Conservation (phyloP, 2,113 vertebrate species). For the Poeciliopsis retropinna region DNA sequence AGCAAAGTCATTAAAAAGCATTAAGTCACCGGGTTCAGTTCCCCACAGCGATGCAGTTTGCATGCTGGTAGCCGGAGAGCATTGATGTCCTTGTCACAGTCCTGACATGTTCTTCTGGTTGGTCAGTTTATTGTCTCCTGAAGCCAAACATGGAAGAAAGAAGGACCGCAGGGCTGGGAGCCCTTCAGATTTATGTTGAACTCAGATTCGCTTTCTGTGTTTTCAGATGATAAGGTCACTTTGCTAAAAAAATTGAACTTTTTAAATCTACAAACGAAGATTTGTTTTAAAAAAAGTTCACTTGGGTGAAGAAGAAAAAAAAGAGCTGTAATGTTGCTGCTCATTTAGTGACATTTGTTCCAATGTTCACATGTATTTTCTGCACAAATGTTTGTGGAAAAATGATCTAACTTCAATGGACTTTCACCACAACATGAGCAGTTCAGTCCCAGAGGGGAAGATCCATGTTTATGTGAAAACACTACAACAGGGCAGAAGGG, state of each 20-base stretch:
- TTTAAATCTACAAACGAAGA: slow-evolving; percentile 10
- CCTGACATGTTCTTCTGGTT: slow-evolving; percentile 10
- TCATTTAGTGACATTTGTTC: not conserved
- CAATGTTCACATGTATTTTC: not conserved
- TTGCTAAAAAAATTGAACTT: slow-evolving; percentile 33
- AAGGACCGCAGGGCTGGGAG: not conserved
- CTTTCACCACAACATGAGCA: not conserved
- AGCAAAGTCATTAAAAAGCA: not conserved
- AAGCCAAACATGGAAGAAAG: slow-evolving; percentile 4
- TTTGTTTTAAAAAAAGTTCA: slow-evolving; percentile 7
- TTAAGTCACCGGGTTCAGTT: not conserved
- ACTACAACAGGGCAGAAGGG: not conserved
- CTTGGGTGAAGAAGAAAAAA: not conserved
- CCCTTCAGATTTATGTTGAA: slow-evolving; percentile 7
- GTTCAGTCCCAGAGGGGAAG: not conserved
- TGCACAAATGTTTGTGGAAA: not conserved
- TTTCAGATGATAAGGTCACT: slow-evolving; percentile 39
- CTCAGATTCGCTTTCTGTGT: slow-evolving; percentile 5
- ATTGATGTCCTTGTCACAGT: slow-evolving; percentile 15
- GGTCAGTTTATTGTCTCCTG: not conserved
- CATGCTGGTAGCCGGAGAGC: slow-evolving; percentile 7
- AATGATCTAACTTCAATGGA: not conserved
- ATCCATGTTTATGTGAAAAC: not conserved
- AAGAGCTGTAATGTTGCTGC: not conserved
- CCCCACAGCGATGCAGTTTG: not conserved